A percentile compares a stretch with the other conserved stretches of the same genome.
Evolutionary conservation across 1,140 invertebrate genomes (phyloP).

Genomic region (Drosophila subobscura): DNA sequence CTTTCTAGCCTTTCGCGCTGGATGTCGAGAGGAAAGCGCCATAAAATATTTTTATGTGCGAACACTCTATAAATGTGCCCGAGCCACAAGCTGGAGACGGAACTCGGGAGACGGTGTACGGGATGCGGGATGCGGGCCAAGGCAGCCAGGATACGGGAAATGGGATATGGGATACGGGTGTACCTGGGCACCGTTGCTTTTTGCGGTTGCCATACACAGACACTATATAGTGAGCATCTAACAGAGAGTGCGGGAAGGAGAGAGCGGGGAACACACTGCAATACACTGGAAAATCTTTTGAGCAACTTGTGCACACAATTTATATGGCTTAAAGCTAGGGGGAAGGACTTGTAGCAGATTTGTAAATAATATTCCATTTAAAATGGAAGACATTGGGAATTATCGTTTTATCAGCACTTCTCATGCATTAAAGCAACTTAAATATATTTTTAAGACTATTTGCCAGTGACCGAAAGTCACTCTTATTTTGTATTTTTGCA

Average conservation of each 20-base stretch:
- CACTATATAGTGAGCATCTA: neutral
- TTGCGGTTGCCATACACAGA: constrained; percentile 44
- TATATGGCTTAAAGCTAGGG: too few relatives aligned
- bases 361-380: too few relatives aligned
- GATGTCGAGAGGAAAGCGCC: constrained; percentile 63
- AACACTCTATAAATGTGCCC: constrained; percentile 78
- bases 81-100: constrained; percentile 12
- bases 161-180: constrained; percentile 2
- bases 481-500: too few relatives aligned
- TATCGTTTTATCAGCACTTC: too few relatives aligned
- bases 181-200: constrained; percentile 30
- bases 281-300: constrained; percentile 9
- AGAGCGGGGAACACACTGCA: neutral
- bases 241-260: neutral
- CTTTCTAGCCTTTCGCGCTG: constrained; percentile 50
- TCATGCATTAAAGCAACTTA: too few relatives aligned
- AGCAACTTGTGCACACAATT: too few relatives aligned
- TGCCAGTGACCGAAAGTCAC: too few relatives aligned
- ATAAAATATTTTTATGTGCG: constrained; percentile 84
- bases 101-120: neutral
- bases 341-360: too few relatives aligned
- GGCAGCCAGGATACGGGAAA: constrained; percentile 10
- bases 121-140: constrained; percentile 18
- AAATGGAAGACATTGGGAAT: too few relatives aligned
- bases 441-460: too few relatives aligned